These are phyloP conservation scores for Eupeodes corollae DNA, from an alignment of 1,140 invertebrate species.

Conservation along the genomic window DNA sequence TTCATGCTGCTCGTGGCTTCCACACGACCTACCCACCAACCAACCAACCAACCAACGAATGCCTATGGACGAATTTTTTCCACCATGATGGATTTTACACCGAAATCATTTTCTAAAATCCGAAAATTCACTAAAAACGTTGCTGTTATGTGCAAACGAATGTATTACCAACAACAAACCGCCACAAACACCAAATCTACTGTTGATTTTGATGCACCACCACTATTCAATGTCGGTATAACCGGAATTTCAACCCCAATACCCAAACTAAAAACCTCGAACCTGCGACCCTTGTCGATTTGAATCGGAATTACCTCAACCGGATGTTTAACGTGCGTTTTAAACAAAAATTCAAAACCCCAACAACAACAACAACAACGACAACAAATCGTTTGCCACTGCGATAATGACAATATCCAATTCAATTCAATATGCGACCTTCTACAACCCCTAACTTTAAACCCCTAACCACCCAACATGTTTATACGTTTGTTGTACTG, in stretches of 20 bases:
- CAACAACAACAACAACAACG: conserved; percentile 2
- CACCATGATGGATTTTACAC: no score
- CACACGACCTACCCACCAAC: no score
- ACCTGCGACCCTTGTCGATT: no score
- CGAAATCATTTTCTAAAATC: no score
- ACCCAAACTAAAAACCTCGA: conserved; percentile 4
- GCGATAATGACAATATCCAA: neutral
- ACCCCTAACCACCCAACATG: neutral
- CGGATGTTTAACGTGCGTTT: conserved; percentile 7
- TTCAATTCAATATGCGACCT: no score
- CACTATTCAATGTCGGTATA: no score
- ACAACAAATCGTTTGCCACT: neutral
- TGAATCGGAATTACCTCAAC: neutral
- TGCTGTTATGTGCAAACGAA: neutral
- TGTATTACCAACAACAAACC: neutral
- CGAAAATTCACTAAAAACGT: neutral
- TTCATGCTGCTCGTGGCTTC: no score
- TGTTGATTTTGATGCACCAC: neutral
- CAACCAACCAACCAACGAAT: no score
- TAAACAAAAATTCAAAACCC: conserved; percentile 3
- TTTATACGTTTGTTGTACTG: no score
- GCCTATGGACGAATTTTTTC: no score
- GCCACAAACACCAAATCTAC: neutral
- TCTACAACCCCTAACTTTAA: neutral
- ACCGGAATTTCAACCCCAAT: neutral